Percentiles rank a stretch among this genome's conserved stretches.
Conservation (phyloP, 1,140 invertebrate species). For the Atta texana region DNA sequence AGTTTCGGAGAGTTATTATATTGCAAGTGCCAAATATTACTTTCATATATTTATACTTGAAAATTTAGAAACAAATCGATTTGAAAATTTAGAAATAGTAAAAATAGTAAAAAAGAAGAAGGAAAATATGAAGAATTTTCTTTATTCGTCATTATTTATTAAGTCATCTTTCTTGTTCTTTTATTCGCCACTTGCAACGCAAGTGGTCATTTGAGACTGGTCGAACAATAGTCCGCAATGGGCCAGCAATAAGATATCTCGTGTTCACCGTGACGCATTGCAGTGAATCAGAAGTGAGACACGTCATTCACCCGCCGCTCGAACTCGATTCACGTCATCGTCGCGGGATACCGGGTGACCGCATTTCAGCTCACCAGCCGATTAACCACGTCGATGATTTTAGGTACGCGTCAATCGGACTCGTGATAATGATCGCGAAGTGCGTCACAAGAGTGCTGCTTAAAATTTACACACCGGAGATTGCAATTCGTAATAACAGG, state of each 20-base stretch:
- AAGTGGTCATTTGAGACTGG: slow-evolving; percentile 54
- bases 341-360: neutral
- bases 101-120: neutral
- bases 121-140: neutral
- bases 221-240: slow-evolving; percentile 67
- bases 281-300: slow-evolving; percentile 68
- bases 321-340: slow-evolving; percentile 40
- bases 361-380: slow-evolving; percentile 11
- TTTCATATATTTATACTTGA: neutral
- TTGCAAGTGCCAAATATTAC: neutral
- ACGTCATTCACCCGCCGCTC: slow-evolving; percentile 68
- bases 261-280: slow-evolving; percentile 69
- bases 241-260: slow-evolving; percentile 68
- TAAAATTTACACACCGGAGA: slow-evolving; percentile 25
- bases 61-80: neutral
- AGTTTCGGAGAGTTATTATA: too few species aligned
- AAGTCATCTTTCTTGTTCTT: neutral
- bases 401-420: slow-evolving; percentile 40
- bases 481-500: neutral
- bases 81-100: neutral
- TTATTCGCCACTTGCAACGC: neutral
- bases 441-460: slow-evolving; percentile 9
- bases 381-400: slow-evolving; percentile 38
- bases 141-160: neutral
- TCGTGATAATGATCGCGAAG: slow-evolving; percentile 22